Base-by-base conservation (phyloP, 2,888 invertebrate genomes). In the Zhuqinia jingwanae region DNA sequence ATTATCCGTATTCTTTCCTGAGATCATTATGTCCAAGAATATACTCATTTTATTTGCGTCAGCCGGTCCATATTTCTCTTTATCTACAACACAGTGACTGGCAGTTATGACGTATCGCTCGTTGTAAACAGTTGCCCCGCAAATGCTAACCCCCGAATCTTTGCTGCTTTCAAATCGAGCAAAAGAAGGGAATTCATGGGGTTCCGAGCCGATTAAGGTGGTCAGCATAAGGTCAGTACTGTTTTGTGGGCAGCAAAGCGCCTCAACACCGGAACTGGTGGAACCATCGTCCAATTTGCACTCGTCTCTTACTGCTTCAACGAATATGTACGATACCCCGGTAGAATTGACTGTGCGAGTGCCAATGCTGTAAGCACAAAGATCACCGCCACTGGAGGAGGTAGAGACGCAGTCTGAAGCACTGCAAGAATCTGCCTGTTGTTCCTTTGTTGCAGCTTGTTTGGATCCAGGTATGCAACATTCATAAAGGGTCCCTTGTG, bases 41-140 rank as follows among this genome's bases (percentile, higher is more conserved):
- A 63, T 63, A 1, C 1, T 6, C 25, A n/a, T 8, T 27, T n/a
- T n/a, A 2, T 25, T 13, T 2, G 3, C n/a, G 3, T 25, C 25
- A 5, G 1, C 15, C 17, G 47, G 47, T 47, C 47, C 47, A 47
- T 25, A 27, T 15, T 15, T 42, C 10, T n/a, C 1, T n/a, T 68
- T 42, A 27, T 68, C 42, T 20, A 20, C 27, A 1, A 68, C 68
- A 30, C 68, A 68, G 42, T 68, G 68, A 42, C 42, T 42, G 10
- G 68, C 68, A 1, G 68, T 68, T 1, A 68, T 68, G 3, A 42
- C 42, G 17, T 68, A n/a, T 1, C 45, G 36, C 20, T 68, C 42
- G 22, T 68, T 68, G 45, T 68, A 68, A 6, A 68, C 17, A 10
- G 68, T 42, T 1, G 17, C 68, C 27, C 68, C 68, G n/a, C 68